phyloP scores from a whole-genome alignment of 2,888 invertebrate genomes.

The Meiosimyza platycephala region DNA sequence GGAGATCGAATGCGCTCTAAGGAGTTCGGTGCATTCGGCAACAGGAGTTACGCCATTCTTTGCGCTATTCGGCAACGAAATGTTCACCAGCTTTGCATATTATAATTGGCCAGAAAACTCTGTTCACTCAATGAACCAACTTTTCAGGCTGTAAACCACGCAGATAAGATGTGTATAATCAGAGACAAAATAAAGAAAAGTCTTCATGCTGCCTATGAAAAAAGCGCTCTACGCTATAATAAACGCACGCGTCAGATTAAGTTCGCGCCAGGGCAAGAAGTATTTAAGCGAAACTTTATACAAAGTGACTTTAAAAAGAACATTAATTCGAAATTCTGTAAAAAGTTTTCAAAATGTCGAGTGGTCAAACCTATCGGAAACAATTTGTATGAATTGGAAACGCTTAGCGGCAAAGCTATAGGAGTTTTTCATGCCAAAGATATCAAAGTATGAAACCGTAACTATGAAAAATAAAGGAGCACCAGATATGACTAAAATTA shows the following conservation, averaged over 20 bases:
- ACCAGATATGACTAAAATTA: no score
- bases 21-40: neutral
- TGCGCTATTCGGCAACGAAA: neutral
- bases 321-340: constrained; percentile 6
- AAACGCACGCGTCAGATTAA: neutral
- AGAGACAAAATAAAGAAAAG: neutral
- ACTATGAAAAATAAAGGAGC: no score
- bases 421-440: constrained; percentile 8
- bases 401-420: neutral
- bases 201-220: neutral
- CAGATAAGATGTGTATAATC: no score
- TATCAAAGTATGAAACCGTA: neutral
- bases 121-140: neutral
- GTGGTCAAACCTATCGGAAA: neutral
- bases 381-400: constrained; percentile 10
- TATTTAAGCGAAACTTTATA: neutral
- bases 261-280: constrained; percentile 12
- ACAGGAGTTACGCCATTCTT: constrained; percentile 1
- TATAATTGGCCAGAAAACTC: constrained; percentile 3
- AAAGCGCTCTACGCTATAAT: neutral
- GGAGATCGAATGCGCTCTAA: constrained; percentile 10
- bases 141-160: neutral
- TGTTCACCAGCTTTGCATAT: neutral
- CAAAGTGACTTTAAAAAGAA: constrained; percentile 6
- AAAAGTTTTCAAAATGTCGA: neutral